Evolutionary conservation across 2,113 vertebrate genomes (phyloP), one percentile per base, ranked within the genome.

Genomic region (Passerina amoena): DNA sequence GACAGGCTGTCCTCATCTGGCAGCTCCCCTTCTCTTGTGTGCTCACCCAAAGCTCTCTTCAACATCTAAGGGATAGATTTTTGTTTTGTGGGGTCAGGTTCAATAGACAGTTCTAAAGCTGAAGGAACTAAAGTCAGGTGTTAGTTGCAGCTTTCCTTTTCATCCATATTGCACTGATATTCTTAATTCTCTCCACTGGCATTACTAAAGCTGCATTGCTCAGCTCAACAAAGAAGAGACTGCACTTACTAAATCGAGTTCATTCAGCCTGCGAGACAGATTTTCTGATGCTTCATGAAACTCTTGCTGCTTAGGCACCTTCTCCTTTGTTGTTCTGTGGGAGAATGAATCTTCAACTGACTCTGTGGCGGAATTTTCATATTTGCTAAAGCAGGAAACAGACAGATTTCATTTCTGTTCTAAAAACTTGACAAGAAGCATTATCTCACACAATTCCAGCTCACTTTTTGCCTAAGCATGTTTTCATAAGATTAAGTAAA

Each of bases 251-350:
- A 94, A 91, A 92, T 99, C 98, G 1, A 99, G 97, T 94, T 99
- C 98, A 35, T 98, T 98, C 31, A 99, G 98, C n/a, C 98, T 97
- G 38, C 79, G 96, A 40, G 98, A 98, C 18, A 99, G 98, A 37
- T 99, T 99, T 94, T 99, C 98, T 5, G 99, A 99, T 79, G 98
- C 97, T 71, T 98, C 83, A 5, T 98, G 98, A 66, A 99, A 96
- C 92, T 99, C 98, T 92, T 98, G 94, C 71, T 98, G 93, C 71
- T 98, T 97, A 2, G 98, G 97, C 22, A 98, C 54, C 51, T 94
- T 97, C 92, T 98, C 98, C 86, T 95, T 97, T 65, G 95, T 91
- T 87, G 95, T 97, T 93, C 96, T 97, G 28, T 68, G 82, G 35
- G 92, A 96, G 90, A 98, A 81, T 37, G 97, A 94, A 72, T 98